Conservation (phyloP, 2,113 vertebrate species). For the Rostratula benghalensis region DNA sequence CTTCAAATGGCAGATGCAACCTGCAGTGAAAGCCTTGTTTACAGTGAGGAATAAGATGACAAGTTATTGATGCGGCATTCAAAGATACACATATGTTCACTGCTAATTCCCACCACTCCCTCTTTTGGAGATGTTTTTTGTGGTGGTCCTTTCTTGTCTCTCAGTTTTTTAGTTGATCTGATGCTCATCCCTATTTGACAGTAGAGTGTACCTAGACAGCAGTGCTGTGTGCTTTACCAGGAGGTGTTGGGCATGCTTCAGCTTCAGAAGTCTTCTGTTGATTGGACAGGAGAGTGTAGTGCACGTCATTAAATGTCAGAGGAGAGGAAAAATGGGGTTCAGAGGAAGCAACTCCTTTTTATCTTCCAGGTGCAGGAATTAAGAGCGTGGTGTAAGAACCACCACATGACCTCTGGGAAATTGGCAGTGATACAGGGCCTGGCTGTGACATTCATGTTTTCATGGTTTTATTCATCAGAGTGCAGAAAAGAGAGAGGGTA, state of each 20-base stretch:
- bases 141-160: neutral
- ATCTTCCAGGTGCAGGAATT: neutral
- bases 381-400: neutral
- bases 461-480: neutral
- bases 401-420: neutral
- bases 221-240: accelerated
- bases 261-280: neutral
- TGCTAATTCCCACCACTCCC: neutral
- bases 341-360: neutral
- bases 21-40: neutral
- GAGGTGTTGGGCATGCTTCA: neutral
- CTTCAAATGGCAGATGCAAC: neutral
- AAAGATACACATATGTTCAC: neutral
- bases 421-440: neutral
- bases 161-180: neutral
- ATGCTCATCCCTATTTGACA: neutral
- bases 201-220: neutral
- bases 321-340: neutral
- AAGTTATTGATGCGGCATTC: neutral
- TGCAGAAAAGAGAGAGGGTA: neutral
- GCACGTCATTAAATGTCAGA: neutral
- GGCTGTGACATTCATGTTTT: neutral
- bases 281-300: neutral
- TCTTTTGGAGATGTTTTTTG: neutral
- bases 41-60: neutral